phyloP scores from a whole-genome alignment of 2,797 vertebrate species.

The Rhinoraja longicauda region DNA sequence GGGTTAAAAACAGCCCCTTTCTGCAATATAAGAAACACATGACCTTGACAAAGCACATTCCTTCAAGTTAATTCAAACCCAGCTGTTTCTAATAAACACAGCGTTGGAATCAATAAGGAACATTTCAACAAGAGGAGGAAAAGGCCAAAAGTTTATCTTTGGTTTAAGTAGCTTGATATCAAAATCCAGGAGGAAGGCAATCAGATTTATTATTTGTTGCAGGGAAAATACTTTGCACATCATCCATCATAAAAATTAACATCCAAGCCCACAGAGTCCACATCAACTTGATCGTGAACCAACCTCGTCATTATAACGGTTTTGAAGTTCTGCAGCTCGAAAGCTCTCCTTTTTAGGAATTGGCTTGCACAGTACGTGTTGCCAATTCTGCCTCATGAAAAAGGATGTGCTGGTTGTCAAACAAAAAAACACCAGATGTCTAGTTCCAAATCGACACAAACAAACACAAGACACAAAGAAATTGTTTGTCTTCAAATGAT shows the following conservation, averaged over 20 bases:
- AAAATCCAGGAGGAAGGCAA: neutral
- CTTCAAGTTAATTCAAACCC: neutral
- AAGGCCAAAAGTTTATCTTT: too few relatives aligned
- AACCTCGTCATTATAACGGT: neutral
- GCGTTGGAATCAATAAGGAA: neutral
- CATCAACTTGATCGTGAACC: neutral
- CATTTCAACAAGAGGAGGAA: too few relatives aligned
- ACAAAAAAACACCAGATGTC: neutral
- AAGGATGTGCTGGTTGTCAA: neutral
- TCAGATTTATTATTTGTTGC: neutral
- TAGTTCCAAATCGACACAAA: neutral
- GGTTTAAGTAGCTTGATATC: neutral
- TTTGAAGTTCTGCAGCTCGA: neutral
- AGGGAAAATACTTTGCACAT: neutral
- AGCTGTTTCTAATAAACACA: neutral
- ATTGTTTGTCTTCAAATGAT: neutral
- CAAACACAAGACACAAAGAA: neutral
- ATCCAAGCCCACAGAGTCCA: constrained; percentile 1
- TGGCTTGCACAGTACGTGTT: neutral
- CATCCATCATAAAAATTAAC: neutral
- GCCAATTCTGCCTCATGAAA: neutral
- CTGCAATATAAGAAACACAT: neutral
- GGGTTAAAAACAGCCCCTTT: neutral
- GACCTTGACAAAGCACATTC: neutral
- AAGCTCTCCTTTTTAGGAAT: constrained; percentile 37